These are phyloP conservation scores for Arion vulgaris DNA, from an alignment of 1,140 invertebrate genomes.

Conservation along the genomic window DNA sequence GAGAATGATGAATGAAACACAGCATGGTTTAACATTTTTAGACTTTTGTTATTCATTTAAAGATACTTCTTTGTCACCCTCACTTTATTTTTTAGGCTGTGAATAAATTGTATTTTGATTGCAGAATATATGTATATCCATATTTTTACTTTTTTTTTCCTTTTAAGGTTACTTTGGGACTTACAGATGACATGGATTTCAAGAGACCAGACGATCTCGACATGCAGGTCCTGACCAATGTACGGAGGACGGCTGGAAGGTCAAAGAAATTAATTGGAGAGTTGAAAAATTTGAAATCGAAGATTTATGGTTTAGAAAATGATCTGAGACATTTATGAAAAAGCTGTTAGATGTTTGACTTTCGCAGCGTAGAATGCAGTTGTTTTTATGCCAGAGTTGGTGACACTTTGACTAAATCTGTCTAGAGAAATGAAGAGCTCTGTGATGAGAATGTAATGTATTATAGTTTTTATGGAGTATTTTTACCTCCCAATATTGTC, in stretches of 20 bases:
- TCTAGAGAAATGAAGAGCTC: not conserved
- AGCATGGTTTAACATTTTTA: too few species aligned
- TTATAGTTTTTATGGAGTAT: too few species aligned
- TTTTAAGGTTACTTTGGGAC: slow-evolving; percentile 68
- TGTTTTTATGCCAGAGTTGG: not conserved
- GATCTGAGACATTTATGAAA: slow-evolving; percentile 70
- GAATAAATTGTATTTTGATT: too few species aligned
- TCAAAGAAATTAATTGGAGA: slow-evolving; percentile 71
- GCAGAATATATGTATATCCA: too few species aligned
- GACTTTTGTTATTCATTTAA: too few species aligned
- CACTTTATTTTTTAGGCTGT: too few species aligned
- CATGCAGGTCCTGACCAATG: slow-evolving; percentile 70
- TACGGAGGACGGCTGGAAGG: slow-evolving; percentile 67
- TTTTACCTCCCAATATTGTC: too few species aligned
- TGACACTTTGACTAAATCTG: not conserved
- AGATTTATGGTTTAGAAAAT: slow-evolving; percentile 72
- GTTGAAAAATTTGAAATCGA: slow-evolving; percentile 71
- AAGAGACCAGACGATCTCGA: slow-evolving; percentile 70
- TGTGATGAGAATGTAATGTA: too few species aligned
- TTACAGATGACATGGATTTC: slow-evolving; percentile 67
- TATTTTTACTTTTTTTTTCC: not conserved
- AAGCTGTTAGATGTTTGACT: not conserved
- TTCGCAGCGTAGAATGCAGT: not conserved
- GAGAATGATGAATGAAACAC: too few species aligned
- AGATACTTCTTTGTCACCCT: too few species aligned